Evolutionary conservation across 2,113 vertebrate species (phyloP), one percentile per base, ranked within the genome.

Genomic region (Channa argus): DNA sequence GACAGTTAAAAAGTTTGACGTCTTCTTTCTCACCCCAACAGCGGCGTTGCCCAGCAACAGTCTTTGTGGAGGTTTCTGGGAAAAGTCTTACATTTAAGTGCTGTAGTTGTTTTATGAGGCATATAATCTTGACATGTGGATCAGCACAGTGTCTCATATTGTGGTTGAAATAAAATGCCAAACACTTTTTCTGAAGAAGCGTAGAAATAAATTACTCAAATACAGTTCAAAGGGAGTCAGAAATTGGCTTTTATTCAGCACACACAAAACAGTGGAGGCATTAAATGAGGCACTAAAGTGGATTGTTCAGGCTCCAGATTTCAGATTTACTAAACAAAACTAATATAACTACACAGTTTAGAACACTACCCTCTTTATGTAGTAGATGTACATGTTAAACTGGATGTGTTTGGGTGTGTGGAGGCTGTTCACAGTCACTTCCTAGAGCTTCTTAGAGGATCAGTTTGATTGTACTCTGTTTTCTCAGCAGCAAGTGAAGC

Each of bases 191-290:
- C 33, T 41, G 10, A 61, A 47, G 47, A 38, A 70, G 6, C 6
- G 33, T 24, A 24, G 56, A 47, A 71, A 74, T 51, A 63, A 77
- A 63, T 61, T 37, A 66, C n/a, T 14, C 2, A 36, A 72, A 69
- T 15, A 54, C 49, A 41, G 44, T 3, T 6, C 24, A 7, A 8
- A 46, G 0, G 3, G 15, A 38, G 53, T 41, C 9, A 63, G 38
- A 66, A 52, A 60, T 7, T 12, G 71, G 13, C 43, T 75, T 91
- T 91, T 86, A 88, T 89, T 88, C 59, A 58, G 11, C 37, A 45
- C 64, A 59, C 33, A 83, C 50, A 78, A 64, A 70, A 61, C 34
- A 49, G 47, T 50, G 15, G 38, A 52, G n/a, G n/a, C 49, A 14
- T 58, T 68, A 54, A 41, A 52, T 33, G 4, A 62, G 24, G 4